Percentiles rank a stretch among this genome's conserved stretches.
Conservation (phyloP, 1,140 invertebrate genomes). For the Antheraea pernyi region DNA sequence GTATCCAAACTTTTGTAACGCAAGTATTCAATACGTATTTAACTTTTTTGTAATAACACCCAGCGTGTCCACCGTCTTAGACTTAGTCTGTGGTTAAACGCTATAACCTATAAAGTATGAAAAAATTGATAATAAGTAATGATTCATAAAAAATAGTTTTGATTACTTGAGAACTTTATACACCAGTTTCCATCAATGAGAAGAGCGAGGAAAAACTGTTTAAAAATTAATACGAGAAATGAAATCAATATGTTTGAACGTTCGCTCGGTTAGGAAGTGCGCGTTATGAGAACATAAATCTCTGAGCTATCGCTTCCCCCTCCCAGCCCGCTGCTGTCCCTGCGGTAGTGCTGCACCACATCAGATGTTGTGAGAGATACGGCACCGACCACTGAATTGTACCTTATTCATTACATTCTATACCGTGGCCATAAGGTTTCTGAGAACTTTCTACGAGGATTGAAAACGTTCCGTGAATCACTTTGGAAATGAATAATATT, state of each 20-base stretch:
- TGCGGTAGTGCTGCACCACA: constrained; percentile 39
- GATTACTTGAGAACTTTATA: too few relatives aligned
- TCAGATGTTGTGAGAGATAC: constrained; percentile 51
- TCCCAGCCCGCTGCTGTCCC: neutral
- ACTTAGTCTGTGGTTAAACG: too few relatives aligned
- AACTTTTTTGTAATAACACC: too few relatives aligned
- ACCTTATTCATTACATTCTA: constrained; percentile 47
- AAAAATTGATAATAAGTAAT: too few relatives aligned
- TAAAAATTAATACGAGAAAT: constrained; percentile 65
- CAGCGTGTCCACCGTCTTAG: too few relatives aligned
- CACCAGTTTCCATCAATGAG: too few relatives aligned
- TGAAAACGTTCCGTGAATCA: neutral
- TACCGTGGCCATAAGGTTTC: constrained; percentile 8
- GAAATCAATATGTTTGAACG: constrained; percentile 68
- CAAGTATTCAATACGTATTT: too few relatives aligned
- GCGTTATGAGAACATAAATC: constrained; percentile 73
- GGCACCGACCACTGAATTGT: constrained; percentile 37
- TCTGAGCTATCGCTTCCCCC: constrained; percentile 19
- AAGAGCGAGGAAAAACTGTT: constrained; percentile 30
- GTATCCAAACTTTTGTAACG: too few relatives aligned
- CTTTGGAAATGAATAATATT: neutral
- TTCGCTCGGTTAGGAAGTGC: constrained; percentile 48
- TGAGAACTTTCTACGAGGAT: constrained; percentile 7
- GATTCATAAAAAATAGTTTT: too few relatives aligned
- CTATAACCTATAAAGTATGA: too few relatives aligned